Percentiles rank a stretch among this genome's conserved stretches.
phyloP scores from a whole-genome alignment of 2,888 invertebrate species.

The Agrochola circellaris region DNA sequence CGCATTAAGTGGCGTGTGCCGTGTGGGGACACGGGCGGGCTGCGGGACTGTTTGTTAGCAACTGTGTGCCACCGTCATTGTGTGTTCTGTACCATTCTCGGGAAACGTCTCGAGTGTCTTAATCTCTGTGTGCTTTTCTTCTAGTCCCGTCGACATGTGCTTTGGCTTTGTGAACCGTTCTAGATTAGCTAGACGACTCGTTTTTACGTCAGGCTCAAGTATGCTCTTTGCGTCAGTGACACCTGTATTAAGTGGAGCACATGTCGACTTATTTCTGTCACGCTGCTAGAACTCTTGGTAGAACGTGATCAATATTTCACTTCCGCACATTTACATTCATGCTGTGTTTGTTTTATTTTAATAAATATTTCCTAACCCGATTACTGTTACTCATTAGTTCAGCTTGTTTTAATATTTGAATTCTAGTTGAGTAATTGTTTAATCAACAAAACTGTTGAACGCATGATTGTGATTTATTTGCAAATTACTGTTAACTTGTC shows the following conservation, averaged over 20 bases:
- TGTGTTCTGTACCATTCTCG: constrained; percentile 66
- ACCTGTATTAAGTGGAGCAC: constrained; percentile 55
- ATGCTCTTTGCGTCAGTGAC: constrained; percentile 15
- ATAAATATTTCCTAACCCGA: constrained; percentile 23
- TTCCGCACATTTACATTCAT: constrained; percentile 37
- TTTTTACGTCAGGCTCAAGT: constrained; percentile 20
- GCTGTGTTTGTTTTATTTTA: constrained; percentile 36
- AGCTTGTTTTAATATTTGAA: constrained; percentile 19
- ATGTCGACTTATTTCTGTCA: constrained; percentile 60
- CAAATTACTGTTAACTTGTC: constrained; percentile 12
- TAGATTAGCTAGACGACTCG: constrained; percentile 25
- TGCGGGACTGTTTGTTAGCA: constrained; percentile 73
- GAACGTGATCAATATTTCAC: constrained; percentile 38
- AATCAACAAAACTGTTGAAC: constrained; percentile 28
- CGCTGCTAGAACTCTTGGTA: constrained; percentile 51
- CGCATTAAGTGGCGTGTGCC: constrained; percentile 12
- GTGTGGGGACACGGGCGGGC: constrained; percentile 28
- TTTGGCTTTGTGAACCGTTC: constrained; percentile 51
- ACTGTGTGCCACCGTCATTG: constrained; percentile 63
- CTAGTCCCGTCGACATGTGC: constrained; percentile 62
- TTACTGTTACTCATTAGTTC: constrained; percentile 24
- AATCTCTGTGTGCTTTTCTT: constrained; percentile 66
- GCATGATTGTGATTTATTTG: constrained; percentile 43
- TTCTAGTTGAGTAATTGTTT: constrained; percentile 27
- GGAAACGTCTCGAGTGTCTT: constrained; percentile 62